Conservation (phyloP, 2,888 invertebrate species). For the Congeria kusceri region DNA sequence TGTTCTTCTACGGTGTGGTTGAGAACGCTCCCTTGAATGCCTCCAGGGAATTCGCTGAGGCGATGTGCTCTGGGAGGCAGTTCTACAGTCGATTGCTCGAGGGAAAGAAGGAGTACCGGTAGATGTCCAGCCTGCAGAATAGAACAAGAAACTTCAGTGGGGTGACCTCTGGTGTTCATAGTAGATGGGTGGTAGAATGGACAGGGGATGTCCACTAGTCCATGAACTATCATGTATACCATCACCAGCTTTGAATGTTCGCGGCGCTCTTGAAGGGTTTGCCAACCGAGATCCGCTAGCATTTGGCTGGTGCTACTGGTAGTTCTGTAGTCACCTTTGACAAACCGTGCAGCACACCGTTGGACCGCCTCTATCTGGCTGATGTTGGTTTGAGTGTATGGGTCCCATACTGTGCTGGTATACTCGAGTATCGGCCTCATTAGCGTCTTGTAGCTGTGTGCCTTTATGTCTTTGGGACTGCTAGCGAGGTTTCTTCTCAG, state of each 20-base stretch:
- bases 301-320: slow-evolving; percentile 15
- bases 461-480: background rate
- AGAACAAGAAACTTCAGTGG: background rate
- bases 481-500: background rate
- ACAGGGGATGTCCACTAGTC: slow-evolving; percentile 2
- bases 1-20: slow-evolving; percentile 9
- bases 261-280: slow-evolving; percentile 5
- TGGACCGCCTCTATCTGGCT: too few relatives aligned
- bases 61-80: too few relatives aligned
- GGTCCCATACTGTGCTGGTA: slow-evolving; percentile 17
- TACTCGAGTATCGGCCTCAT: slow-evolving; percentile 10
- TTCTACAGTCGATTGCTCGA: slow-evolving; percentile 18
- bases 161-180: slow-evolving; percentile 7
- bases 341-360: background rate
- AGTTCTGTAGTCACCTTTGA: slow-evolving; percentile 13
- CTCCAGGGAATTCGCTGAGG: slow-evolving; percentile 6
- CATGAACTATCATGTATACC: slow-evolving; percentile 8
- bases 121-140: background rate
- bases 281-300: background rate
- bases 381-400: too few relatives aligned
- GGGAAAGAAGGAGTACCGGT: slow-evolving; percentile 18
- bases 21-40: slow-evolving; percentile 14
- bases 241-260: slow-evolving; percentile 10
- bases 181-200: background rate
- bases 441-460: slow-evolving; percentile 5